phyloP scores from a whole-genome alignment of 2,797 vertebrate genomes.

The Euthynnus affinis region DNA sequence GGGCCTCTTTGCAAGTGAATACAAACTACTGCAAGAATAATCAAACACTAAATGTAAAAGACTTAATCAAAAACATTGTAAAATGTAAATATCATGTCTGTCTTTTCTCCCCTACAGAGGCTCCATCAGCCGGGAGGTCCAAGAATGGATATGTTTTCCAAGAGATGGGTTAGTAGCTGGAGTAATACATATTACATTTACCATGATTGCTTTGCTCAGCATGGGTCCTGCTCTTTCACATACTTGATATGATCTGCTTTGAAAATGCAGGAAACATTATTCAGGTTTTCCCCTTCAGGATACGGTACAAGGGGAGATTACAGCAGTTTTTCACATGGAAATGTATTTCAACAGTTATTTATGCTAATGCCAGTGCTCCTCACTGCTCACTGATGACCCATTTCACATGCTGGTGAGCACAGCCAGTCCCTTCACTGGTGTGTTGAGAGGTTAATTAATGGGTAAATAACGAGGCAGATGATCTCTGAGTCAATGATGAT shows the following conservation, averaged over 20 bases:
- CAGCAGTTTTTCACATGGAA: background rate
- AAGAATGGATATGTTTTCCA: constrained; percentile 92
- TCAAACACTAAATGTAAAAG: constrained; percentile 14
- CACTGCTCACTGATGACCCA: constrained; percentile 55
- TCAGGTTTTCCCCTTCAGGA: background rate
- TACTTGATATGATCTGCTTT: constrained; percentile 3
- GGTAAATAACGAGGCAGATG: constrained; percentile 71
- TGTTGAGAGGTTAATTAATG: constrained; percentile 70
- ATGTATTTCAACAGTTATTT: constrained; percentile 48
- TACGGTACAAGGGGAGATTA: background rate
- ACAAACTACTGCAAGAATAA: constrained; percentile 27
- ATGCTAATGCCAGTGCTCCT: constrained; percentile 47
- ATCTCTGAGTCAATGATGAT: constrained; percentile 68
- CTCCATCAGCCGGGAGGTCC: constrained; percentile 85
- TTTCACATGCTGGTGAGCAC: constrained; percentile 68
- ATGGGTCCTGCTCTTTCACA: constrained; percentile 8
- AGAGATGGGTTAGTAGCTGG: constrained; percentile 87
- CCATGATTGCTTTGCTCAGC: constrained; percentile 20
- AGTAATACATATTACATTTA: constrained; percentile 12
- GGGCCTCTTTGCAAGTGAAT: background rate
- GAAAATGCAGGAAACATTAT: background rate
- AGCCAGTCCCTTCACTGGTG: constrained; percentile 44
- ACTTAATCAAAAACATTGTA: background rate
- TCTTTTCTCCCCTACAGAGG: constrained; percentile 78
- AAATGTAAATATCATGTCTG: constrained; percentile 15